Conservation (phyloP, 2,888 invertebrate species). For the Rhimphoctona megacephalus region DNA sequence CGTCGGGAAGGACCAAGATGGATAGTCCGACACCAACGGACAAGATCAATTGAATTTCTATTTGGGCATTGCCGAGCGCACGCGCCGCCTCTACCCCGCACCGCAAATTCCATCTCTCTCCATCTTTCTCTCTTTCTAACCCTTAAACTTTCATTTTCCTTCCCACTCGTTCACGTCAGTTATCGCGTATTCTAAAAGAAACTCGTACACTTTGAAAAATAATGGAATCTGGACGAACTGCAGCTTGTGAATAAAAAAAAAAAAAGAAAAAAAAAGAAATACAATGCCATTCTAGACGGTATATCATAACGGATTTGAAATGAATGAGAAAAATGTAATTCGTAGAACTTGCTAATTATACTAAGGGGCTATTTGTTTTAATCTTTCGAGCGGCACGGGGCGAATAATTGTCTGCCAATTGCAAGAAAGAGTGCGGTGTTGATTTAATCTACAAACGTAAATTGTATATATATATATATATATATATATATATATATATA, state of each 20-base stretch:
- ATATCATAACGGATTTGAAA: background rate
- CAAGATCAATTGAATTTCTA: slow-evolving; percentile 88
- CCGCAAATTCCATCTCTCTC: slow-evolving; percentile 46
- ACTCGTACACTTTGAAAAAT: slow-evolving; percentile 49
- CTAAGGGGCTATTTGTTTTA: background rate
- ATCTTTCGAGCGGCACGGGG: slow-evolving; percentile 6
- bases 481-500: too few species aligned
- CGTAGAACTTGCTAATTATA: slow-evolving; percentile 34
- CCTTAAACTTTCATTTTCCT: slow-evolving; percentile 40
- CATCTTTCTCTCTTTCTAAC: slow-evolving; percentile 6
- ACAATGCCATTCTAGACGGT: background rate
- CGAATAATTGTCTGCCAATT: slow-evolving; percentile 50
- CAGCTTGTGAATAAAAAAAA: slow-evolving; percentile 17
- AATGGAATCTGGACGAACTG: slow-evolving; percentile 56
- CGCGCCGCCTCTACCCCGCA: slow-evolving; percentile 64
- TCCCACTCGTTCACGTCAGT: slow-evolving; percentile 38
- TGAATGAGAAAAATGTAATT: slow-evolving; percentile 40
- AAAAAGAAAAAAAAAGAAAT: slow-evolving; percentile 6
- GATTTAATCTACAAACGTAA: slow-evolving; percentile 60
- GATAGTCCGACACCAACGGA: slow-evolving; percentile 86
- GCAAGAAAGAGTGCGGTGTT: slow-evolving; percentile 51
- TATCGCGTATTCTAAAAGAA: slow-evolving; percentile 50
- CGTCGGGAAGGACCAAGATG: slow-evolving; percentile 85
- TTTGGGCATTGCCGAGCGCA: slow-evolving; percentile 83
- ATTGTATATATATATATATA: too few species aligned